Evolutionary conservation across 2,888 invertebrate genomes (phyloP).

Genomic region (Spodoptera littoralis): DNA sequence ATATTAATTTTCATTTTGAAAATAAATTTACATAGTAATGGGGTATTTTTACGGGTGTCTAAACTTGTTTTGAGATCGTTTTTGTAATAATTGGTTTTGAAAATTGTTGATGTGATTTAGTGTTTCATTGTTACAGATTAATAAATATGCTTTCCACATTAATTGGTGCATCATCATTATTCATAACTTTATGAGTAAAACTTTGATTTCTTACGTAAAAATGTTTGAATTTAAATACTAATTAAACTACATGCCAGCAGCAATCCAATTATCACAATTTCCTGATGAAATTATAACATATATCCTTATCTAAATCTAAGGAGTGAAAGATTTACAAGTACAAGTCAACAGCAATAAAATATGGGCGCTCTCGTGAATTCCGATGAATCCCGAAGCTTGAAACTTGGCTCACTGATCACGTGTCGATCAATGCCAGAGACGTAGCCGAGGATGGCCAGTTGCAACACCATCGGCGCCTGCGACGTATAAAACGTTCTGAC

Average conservation of each 20-base stretch:
- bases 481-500: constrained; percentile 75
- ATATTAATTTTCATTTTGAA: background rate
- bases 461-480: constrained; percentile 62
- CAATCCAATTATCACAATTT: background rate
- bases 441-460: constrained; percentile 67
- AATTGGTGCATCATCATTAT: too few relatives aligned
- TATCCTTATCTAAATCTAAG: constrained; percentile 28
- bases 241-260: too few relatives aligned
- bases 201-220: too few relatives aligned
- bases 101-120: too few relatives aligned
- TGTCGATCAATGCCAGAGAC: constrained; percentile 81
- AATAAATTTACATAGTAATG: background rate
- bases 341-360: constrained; percentile 41
- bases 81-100: too few relatives aligned
- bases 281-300: constrained; percentile 3
- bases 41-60: background rate
- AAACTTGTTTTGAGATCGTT: background rate
- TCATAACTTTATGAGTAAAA: too few relatives aligned
- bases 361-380: constrained; percentile 49
- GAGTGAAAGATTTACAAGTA: constrained; percentile 47
- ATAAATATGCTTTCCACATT: too few relatives aligned
- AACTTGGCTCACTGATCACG: constrained; percentile 78
- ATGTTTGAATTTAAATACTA: too few relatives aligned
- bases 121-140: too few relatives aligned
- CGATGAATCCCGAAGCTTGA: constrained; percentile 65